phyloP scores from a whole-genome alignment of 2,113 vertebrate genomes.

The Sinocyclocheilus anophthalmus region DNA sequence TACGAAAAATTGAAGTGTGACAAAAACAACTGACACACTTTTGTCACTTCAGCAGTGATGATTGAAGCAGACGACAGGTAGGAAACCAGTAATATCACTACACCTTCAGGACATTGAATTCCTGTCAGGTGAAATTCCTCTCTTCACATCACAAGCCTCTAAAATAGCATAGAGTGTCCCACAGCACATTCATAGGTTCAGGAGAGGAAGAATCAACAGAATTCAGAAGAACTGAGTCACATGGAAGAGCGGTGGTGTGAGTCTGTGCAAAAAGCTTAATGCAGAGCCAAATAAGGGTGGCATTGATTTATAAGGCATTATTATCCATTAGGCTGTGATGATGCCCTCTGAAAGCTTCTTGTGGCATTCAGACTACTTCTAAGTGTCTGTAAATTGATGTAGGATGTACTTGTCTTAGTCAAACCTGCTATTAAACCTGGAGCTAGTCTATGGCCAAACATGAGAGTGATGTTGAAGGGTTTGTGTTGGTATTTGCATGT shows the following conservation, averaged over 20 bases:
- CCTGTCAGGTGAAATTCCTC: constrained; percentile 41
- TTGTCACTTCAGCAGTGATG: neutral
- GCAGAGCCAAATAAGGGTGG: neutral
- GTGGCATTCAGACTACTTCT: neutral
- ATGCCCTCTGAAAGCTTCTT: constrained; percentile 29
- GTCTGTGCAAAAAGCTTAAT: constrained; percentile 11
- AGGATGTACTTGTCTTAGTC: neutral
- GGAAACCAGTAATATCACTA: constrained; percentile 26
- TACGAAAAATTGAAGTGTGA: neutral
- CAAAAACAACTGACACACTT: constrained; percentile 2
- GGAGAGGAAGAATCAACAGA: constrained; percentile 7
- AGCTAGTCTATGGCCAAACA: neutral
- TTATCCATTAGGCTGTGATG: constrained; percentile 33
- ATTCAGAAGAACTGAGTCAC: constrained; percentile 6
- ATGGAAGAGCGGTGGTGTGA: neutral
- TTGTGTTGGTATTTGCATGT: neutral
- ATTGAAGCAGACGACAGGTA: neutral
- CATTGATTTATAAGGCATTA: constrained; percentile 24
- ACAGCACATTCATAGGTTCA: constrained; percentile 15
- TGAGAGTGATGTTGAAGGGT: neutral
- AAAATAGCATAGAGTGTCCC: constrained; percentile 20
- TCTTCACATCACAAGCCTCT: constrained; percentile 39
- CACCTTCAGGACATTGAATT: constrained; percentile 39
- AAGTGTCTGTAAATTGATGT: constrained; percentile 15
- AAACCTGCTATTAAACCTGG: neutral